Evolutionary conservation across 2,888 invertebrate genomes (phyloP).

Genomic region (Zaprionus lineosus): DNA sequence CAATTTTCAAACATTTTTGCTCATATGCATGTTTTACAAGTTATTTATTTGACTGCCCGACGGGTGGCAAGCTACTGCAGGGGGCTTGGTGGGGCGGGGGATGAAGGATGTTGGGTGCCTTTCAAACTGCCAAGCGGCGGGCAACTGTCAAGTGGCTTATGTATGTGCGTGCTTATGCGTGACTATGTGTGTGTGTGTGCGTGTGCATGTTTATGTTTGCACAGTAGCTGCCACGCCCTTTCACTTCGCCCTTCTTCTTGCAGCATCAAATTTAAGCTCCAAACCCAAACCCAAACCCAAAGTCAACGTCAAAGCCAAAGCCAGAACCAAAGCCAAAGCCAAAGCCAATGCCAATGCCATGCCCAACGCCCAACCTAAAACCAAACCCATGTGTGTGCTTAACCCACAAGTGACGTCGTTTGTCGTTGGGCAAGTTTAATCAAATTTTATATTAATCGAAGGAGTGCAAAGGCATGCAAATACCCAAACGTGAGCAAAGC

Average conservation of each 20-base stretch:
- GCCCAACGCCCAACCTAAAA: neutral
- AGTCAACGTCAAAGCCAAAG: neutral
- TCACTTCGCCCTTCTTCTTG: constrained; percentile 18
- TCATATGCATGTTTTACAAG: constrained; percentile 79
- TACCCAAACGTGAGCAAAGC: constrained; percentile 59
- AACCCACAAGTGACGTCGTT: constrained; percentile 64
- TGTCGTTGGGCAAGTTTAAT: constrained; percentile 72
- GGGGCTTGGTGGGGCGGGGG: too few species aligned
- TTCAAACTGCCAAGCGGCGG: constrained; percentile 23
- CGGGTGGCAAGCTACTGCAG: constrained; percentile 16
- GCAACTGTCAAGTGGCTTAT: constrained; percentile 43
- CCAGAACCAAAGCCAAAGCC: constrained; percentile 38
- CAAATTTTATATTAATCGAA: constrained; percentile 77
- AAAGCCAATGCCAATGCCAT: too few species aligned
- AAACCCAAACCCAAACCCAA: neutral
- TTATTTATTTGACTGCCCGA: constrained; percentile 74
- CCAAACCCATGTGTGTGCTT: constrained; percentile 69
- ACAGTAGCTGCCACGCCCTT: constrained; percentile 52
- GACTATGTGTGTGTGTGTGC: neutral
- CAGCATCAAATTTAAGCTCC: neutral
- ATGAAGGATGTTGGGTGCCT: too few species aligned
- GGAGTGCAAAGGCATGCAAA: constrained; percentile 78
- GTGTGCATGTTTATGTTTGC: constrained; percentile 61
- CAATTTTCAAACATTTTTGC: constrained; percentile 77
- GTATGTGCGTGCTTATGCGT: too few species aligned